A percentile compares a stretch with the other conserved stretches of the same genome.
These are phyloP conservation scores for Parauchenoglanis ngamensis DNA, from an alignment of 2,797 vertebrate genomes.

Conservation along the genomic window DNA sequence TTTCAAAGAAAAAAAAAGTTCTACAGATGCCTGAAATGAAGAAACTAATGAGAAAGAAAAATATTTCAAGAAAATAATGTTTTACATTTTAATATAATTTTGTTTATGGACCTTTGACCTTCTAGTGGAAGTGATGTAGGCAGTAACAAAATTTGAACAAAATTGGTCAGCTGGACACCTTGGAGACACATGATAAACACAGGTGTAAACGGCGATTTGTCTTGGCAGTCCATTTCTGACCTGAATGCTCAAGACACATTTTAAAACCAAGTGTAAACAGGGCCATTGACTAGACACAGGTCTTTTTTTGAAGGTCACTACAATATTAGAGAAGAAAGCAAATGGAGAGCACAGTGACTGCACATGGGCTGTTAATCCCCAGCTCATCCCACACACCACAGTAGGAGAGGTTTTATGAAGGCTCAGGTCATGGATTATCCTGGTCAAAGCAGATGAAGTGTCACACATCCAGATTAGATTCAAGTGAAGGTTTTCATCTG, in stretches of 20 bases:
- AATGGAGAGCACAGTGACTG: neutral
- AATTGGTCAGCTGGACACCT: no score
- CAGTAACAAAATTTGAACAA: no score
- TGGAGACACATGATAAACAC: no score
- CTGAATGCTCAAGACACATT: no score
- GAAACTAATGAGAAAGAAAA: neutral
- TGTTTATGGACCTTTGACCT: no score
- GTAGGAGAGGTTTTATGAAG: constrained; percentile 30
- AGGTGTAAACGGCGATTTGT: no score
- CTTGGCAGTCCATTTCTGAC: no score
- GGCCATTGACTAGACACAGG: neutral
- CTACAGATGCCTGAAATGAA: neutral
- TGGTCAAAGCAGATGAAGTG: constrained; percentile 1
- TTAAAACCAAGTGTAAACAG: no score
- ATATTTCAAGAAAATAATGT: neutral
- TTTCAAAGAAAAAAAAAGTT: neutral
- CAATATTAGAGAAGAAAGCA: neutral
- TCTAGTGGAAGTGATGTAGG: no score
- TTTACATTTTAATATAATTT: no score
- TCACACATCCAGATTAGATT: constrained; percentile 31
- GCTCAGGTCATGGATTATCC: constrained; percentile 33
- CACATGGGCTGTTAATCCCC: constrained; percentile 6
- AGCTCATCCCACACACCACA: neutral
- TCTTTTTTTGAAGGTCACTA: constrained; percentile 23
- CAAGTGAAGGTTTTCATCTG: neutral